Evolutionary conservation across 2,888 invertebrate species (phyloP), one percentile per base, ranked within the genome.

Genomic region (Antheraea assamensis): DNA sequence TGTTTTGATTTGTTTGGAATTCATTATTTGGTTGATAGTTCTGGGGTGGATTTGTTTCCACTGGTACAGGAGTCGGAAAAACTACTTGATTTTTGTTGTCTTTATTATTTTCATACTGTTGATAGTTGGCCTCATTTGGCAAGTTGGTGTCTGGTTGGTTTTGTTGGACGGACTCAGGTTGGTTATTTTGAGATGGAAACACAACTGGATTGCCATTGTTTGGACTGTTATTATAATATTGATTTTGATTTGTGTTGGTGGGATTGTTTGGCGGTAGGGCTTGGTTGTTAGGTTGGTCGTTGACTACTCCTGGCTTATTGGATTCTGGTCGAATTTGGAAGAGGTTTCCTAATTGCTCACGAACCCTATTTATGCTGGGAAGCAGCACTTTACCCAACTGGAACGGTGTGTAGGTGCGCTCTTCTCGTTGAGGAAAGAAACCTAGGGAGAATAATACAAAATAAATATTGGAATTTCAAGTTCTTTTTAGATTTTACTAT

Each of bases 381-480:
- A 85, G 70, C 42, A 84, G 75, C 72, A 76, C 21, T 30, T 78
- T 74, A 31, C 80, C 82, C 42, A 81, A 77, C 27, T 55, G 66
- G 31, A 80, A 78, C 8, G 77, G 78, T 75, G 82, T 30, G 17
- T 4, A 79, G 52, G 85, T 81, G 17, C 85, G 81, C 49, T 85
- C 82, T 35, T 85, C 83, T 58, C 87, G 81, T 79, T 80, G 83
- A 19, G 83, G 85, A 77, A 85, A 88, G 82, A 89, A 89, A 76
- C 88, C 91, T 90, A 30, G 85, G 47, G 74, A 74, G 17, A 74
- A 30, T 31, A 61, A 73, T 58, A 42, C 35, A 35, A 42, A 70
- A 64, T 64, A 15, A 64, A 30, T 64, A 27, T 19, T 64, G 27
- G 13, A 30, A 27, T 27, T 19, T 27, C 27, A 15, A 64, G 30